Conservation (phyloP, 2,888 invertebrate genomes). For the Lycaena phlaeas region DNA sequence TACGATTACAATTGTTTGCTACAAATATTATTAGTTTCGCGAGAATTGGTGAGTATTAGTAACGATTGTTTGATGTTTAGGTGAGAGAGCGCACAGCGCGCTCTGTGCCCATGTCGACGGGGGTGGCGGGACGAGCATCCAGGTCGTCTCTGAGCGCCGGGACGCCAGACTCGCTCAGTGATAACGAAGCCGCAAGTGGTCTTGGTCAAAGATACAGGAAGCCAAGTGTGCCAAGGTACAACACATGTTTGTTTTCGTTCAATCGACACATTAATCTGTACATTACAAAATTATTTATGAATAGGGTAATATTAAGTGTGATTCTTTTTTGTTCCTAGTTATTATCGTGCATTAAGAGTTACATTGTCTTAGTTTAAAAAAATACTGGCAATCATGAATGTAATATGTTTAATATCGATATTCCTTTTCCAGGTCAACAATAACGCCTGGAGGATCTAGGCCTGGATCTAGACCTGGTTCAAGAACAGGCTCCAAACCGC, state of each 20-base stretch:
- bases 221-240: conserved; percentile 73
- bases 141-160: conserved; percentile 87
- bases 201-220: conserved; percentile 79
- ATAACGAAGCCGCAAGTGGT: conserved; percentile 86
- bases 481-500: conserved; percentile 91
- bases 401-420: no score
- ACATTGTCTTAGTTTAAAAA: no score
- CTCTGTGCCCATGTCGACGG: conserved; percentile 89
- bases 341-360: no score
- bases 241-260: no score
- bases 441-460: conserved; percentile 86
- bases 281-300: no score
- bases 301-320: no score
- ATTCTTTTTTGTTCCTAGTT: no score
- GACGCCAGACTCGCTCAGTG: conserved; percentile 91
- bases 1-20: no score
- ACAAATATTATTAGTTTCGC: no score
- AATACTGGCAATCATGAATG: no score
- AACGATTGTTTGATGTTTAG: conserved; percentile 53
- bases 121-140: conserved; percentile 75
- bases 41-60: conserved; percentile 2
- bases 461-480: conserved; percentile 90
- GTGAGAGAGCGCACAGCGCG: conserved; percentile 93
- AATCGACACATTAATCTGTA: no score
- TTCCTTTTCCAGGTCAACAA: conserved; percentile 73